phyloP scores from a whole-genome alignment of 1,140 invertebrate genomes.

The Drosophila ironensis region DNA sequence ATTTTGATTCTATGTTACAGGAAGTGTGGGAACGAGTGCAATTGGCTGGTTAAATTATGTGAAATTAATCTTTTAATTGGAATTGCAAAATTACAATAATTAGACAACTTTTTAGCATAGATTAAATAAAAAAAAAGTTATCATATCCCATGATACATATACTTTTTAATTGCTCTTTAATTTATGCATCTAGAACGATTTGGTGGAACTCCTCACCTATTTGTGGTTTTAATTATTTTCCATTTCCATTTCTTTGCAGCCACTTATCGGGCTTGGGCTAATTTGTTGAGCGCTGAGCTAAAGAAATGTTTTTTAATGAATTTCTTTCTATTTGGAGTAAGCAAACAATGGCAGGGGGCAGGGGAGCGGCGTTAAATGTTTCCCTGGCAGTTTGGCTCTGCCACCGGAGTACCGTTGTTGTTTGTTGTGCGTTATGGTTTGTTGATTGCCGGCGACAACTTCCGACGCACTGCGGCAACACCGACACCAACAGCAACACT shows the following conservation, averaged over 20 bases:
- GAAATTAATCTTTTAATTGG: not conserved
- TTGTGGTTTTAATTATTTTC: constrained; percentile 36
- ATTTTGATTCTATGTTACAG: constrained; percentile 29
- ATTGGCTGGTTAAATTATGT: not conserved
- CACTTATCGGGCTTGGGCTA: constrained; percentile 43
- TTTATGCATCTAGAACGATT: constrained; percentile 36
- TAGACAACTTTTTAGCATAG: too few relatives aligned
- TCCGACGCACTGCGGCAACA: constrained; percentile 56
- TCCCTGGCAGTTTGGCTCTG: constrained; percentile 25
- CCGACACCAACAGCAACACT: constrained; percentile 7
- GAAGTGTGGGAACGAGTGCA: not conserved
- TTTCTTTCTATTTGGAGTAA: constrained; percentile 46
- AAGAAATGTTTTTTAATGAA: constrained; percentile 60
- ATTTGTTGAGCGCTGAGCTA: constrained; percentile 49
- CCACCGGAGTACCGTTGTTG: constrained; percentile 55
- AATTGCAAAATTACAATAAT: too few relatives aligned
- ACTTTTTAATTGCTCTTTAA: constrained; percentile 7
- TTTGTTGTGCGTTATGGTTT: constrained; percentile 75
- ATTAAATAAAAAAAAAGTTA: too few relatives aligned
- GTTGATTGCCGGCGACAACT: constrained; percentile 76
- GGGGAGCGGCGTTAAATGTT: constrained; percentile 66
- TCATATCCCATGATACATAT: not conserved
- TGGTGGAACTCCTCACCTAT: not conserved
- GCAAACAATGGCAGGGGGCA: constrained; percentile 11
- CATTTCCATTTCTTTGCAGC: not conserved